Conservation (phyloP, 2,888 invertebrate genomes). For the Nasonovia ribisnigri region DNA sequence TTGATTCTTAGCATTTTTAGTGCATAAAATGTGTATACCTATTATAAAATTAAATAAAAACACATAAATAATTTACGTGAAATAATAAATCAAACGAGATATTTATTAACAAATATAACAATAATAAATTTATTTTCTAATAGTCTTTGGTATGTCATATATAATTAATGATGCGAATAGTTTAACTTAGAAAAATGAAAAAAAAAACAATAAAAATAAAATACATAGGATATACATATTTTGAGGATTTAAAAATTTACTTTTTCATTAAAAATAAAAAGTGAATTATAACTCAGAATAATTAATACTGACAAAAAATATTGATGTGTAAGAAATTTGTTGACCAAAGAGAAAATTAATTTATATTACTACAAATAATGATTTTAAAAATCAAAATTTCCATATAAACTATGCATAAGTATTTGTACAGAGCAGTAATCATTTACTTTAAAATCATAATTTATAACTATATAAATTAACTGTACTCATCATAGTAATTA, state of each 20-base stretch:
- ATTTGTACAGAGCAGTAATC: constrained; percentile 46
- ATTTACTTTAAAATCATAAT: constrained; percentile 48
- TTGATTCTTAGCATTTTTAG: background rate
- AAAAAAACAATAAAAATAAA: constrained; percentile 46
- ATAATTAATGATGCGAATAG: constrained; percentile 20
- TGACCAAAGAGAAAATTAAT: constrained; percentile 16
- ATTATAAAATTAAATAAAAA: constrained; percentile 28
- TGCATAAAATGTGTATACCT: background rate
- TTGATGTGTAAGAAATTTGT: constrained; percentile 25
- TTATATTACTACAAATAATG: constrained; percentile 16
- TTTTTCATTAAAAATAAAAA: constrained; percentile 20
- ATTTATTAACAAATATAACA: constrained; percentile 56
- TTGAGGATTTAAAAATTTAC: constrained; percentile 2
- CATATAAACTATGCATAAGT: constrained; percentile 48
- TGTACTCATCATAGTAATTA: constrained; percentile 34
- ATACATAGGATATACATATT: constrained; percentile 15
- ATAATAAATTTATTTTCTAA: constrained; percentile 40
- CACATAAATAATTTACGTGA: background rate
- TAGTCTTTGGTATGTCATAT: constrained; percentile 43
- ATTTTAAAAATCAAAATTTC: constrained; percentile 38
- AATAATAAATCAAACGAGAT: constrained; percentile 45
- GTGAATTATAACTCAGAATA: background rate
- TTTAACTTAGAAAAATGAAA: constrained; percentile 21
- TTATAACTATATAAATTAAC: constrained; percentile 38
- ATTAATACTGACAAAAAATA: constrained; percentile 17